These are phyloP conservation scores for Paracanthobrama guichenoti DNA, from an alignment of 2,113 vertebrate species.

Conservation along the genomic window DNA sequence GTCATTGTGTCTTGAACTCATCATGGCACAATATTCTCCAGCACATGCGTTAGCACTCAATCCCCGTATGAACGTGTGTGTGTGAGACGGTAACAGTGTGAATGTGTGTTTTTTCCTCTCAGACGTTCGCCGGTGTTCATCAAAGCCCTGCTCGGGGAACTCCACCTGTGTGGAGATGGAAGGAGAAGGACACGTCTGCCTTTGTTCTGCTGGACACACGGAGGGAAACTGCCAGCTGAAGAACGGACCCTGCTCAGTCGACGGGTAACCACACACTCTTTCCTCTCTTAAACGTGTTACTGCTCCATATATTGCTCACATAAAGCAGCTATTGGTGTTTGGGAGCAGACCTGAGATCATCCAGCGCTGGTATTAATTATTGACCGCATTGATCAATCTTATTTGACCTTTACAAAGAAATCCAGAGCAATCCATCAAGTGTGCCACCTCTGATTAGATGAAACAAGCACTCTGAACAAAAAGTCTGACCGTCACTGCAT, in stretches of 20 bases:
- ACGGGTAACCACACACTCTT: too few species aligned
- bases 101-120: slow-evolving; percentile 25
- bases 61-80: too few species aligned
- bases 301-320: neutral
- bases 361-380: neutral
- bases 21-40: too few species aligned
- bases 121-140: slow-evolving; percentile 84
- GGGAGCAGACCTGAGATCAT: neutral
- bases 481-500: too few species aligned
- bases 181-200: slow-evolving; percentile 80
- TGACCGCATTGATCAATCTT: too few species aligned
- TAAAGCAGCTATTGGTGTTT: neutral
- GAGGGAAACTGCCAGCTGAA: slow-evolving; percentile 82
- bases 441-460: too few species aligned
- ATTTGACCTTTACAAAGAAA: slow-evolving; percentile 12
- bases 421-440: too few species aligned
- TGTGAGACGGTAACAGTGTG: too few species aligned
- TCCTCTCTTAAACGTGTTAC: too few species aligned
- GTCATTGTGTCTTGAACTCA: too few species aligned
- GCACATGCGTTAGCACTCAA: too few species aligned
- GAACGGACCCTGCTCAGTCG: slow-evolving; percentile 74
- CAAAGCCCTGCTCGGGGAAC: slow-evolving; percentile 83
- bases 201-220: slow-evolving; percentile 80
- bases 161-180: slow-evolving; percentile 85
- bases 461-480: too few species aligned